Conservation (phyloP, 2,113 vertebrate genomes). For the Alaudala cheleensis region DNA sequence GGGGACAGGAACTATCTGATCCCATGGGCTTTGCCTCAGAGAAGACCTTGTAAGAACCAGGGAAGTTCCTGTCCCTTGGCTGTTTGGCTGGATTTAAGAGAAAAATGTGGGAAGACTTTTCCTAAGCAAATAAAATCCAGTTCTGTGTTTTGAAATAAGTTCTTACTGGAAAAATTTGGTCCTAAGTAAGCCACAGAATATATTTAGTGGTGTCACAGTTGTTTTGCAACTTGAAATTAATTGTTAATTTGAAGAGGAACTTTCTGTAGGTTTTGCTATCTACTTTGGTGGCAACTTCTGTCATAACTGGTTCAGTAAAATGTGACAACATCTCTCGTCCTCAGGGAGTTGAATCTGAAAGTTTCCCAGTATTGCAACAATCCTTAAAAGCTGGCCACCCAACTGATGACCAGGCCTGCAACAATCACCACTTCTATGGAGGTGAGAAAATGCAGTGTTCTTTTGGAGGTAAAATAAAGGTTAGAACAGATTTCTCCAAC, state of each 20-base stretch:
- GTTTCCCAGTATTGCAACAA: constrained; percentile 80
- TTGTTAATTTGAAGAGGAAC: not conserved
- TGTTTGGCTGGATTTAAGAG: not conserved
- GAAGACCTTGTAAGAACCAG: not conserved
- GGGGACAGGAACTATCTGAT: not conserved
- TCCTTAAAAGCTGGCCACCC: constrained; percentile 81
- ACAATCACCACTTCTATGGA: constrained; percentile 83
- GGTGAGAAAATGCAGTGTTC: constrained; percentile 64
- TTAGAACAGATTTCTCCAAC: not conserved
- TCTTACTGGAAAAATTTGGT: not conserved
- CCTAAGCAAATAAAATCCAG: not conserved
- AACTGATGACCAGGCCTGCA: constrained; percentile 70
- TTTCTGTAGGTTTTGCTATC: not conserved
- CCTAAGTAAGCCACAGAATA: not conserved
- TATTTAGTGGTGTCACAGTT: not conserved
- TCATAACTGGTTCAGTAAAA: not conserved
- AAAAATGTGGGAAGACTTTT: not conserved
- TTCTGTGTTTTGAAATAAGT: not conserved
- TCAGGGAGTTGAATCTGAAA: constrained; percentile 88
- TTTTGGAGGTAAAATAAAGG: not conserved
- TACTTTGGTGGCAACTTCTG: not conserved
- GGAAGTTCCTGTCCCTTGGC: not conserved
- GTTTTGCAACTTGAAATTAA: not conserved
- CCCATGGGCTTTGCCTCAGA: not conserved
- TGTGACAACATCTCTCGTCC: not conserved